Evolutionary conservation across 1,140 invertebrate genomes (phyloP).

Genomic region (Trichomalopsis sarcophagae): DNA sequence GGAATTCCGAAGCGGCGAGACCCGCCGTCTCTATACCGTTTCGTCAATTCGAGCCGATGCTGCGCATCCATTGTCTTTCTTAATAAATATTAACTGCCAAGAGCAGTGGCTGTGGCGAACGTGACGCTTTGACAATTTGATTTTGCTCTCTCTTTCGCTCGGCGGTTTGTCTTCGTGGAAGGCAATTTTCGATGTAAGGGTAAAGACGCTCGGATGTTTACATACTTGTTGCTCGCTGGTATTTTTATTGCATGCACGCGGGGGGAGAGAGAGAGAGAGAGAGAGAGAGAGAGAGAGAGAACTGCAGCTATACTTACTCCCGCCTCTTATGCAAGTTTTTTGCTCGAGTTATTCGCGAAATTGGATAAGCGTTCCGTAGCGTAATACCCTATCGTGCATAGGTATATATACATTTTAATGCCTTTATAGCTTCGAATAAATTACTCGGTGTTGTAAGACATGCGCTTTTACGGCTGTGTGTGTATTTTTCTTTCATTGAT

Average conservation of each 20-base stretch:
- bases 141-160: neutral
- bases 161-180: neutral
- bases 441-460: neutral
- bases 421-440: neutral
- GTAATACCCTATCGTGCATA: neutral
- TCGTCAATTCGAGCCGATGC: constrained; percentile 19
- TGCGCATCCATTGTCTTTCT: constrained; percentile 2
- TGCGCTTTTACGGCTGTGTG: neutral
- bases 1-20: neutral
- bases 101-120: neutral
- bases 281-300: no score
- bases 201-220: neutral
- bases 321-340: neutral
- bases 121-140: neutral
- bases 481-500: neutral
- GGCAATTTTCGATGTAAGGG: neutral
- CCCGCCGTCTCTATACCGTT: neutral
- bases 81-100: constrained; percentile 13
- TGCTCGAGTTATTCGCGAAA: neutral
- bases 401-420: neutral
- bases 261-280: no score
- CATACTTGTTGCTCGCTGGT: neutral
- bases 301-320: neutral
- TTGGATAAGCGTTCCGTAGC: neutral
- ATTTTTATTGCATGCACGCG: neutral